Base-by-base conservation (phyloP, 2,113 vertebrate species). In the Bos javanicus region DNA sequence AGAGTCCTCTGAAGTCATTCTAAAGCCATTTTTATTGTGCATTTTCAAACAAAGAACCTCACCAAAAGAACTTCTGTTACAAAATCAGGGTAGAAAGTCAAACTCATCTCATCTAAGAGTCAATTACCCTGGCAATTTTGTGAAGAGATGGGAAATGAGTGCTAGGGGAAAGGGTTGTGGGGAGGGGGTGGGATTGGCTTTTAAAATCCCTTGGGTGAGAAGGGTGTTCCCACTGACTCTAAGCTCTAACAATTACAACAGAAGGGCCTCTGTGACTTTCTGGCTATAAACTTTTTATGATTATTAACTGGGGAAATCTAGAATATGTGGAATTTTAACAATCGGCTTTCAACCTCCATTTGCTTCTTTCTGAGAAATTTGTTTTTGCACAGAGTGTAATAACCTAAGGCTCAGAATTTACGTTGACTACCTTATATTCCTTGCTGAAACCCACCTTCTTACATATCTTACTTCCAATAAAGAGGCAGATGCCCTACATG, bases 1-100 rank as follows among this genome's bases (percentile, higher is more conserved):
- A 97, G 97, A 92, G 83, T 90, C 94, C 91, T 97, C 97, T 98
- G 97, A 97, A 98, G 98, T 98, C 97, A 97, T 96, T 97, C 94
- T 95, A 98, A 98, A 97, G 98, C 97, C 97, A 97, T 97, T 98
- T 98, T 98, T 97, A 98, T 98, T 98, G 96, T 98, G 94, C 87
- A 91, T 98, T 98, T 97, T 88, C 97, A 98, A 97, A 98, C 96
- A 98, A 98, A 98, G 95, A 89, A 74, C 93, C 88, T 97, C 93
- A 91, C 96, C 95, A 91, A 98, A 96, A 97, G 96, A 98, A 97
- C 93, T 87, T 96, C 83, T 94, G 97, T 98, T 98, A 98, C 96
- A 95, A 95, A 98, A 97, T 97, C 98, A 90, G 97, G 96, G 92
- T 91, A 94, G 96, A 96, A 94, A 98, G 98, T 97, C 97, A 98